phyloP scores from a whole-genome alignment of 2,113 vertebrate genomes.

The Sturnus vulgaris region DNA sequence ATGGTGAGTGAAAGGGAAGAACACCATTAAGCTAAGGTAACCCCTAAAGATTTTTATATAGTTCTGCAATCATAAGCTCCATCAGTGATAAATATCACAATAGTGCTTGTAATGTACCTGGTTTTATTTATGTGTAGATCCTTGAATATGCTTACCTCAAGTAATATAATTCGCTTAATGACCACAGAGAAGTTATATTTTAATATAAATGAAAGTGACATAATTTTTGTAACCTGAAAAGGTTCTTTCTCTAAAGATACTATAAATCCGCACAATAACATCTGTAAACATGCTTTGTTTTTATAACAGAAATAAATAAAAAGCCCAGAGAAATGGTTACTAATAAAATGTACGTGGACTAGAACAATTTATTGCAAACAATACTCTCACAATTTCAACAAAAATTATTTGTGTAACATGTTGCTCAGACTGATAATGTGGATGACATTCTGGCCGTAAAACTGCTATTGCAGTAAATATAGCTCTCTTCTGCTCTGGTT shows the following conservation, averaged over 20 bases:
- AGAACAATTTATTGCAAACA: neutral
- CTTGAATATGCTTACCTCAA: constrained; percentile 47
- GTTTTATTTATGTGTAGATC: constrained; percentile 66
- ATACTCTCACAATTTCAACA: neutral
- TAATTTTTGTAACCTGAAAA: constrained; percentile 6
- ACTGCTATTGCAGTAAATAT: neutral
- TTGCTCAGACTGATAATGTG: neutral
- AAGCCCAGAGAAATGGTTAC: neutral
- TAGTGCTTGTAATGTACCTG: constrained; percentile 56
- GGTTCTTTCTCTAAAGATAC: constrained; percentile 13
- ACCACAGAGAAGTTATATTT: constrained; percentile 22
- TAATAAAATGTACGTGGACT: neutral
- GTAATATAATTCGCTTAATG: constrained; percentile 48
- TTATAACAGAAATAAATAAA: constrained; percentile 7
- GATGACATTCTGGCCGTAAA: neutral
- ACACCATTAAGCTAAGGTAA: constrained; percentile 69
- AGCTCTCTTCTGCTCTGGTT: neutral
- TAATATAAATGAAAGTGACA: constrained; percentile 5
- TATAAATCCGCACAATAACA: constrained; percentile 28
- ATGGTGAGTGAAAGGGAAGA: constrained; percentile 77
- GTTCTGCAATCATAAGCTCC: constrained; percentile 67
- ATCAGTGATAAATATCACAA: constrained; percentile 72
- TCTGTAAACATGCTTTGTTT: constrained; percentile 31
- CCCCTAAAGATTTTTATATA: constrained; percentile 69
- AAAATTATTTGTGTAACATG: neutral